A percentile compares a stretch with the other conserved stretches of the same genome.
phyloP scores from a whole-genome alignment of 2,888 invertebrate genomes.

The Athalia rosae region DNA sequence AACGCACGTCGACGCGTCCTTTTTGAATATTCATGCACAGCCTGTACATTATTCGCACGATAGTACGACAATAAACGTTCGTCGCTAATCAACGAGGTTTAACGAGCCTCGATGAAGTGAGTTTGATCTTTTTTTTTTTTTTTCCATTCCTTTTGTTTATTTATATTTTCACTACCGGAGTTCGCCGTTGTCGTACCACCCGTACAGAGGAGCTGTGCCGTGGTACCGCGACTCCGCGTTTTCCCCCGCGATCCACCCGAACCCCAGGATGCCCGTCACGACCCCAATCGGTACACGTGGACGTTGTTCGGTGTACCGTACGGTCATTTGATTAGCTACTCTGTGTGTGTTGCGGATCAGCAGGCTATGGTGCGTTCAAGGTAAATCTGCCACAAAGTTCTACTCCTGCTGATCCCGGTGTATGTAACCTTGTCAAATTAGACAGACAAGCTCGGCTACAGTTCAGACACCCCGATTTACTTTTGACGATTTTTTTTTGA shows the following conservation, averaged over 20 bases:
- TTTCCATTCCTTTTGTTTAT: not conserved
- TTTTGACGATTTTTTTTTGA: too few relatives aligned
- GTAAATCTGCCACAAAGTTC: constrained; percentile 37
- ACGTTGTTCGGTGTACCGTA: constrained; percentile 28
- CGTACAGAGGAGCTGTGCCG: not conserved
- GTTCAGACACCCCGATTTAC: too few relatives aligned
- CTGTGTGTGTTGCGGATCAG: constrained; percentile 25
- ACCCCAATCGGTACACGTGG: constrained; percentile 34
- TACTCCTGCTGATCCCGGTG: not conserved
- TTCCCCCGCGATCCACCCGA: not conserved
- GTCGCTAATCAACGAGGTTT: too few relatives aligned
- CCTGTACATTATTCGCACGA: too few relatives aligned
- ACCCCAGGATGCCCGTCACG: constrained; percentile 3
- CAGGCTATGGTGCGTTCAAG: constrained; percentile 27
- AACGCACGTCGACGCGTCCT: too few relatives aligned
- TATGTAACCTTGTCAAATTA: constrained; percentile 3
- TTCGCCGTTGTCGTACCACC: not conserved
- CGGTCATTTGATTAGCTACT: constrained; percentile 33
- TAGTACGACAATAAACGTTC: too few relatives aligned
- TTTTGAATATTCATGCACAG: too few relatives aligned
- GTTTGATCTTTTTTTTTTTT: too few relatives aligned
- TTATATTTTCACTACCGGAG: not conserved
- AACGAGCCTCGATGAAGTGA: too few relatives aligned
- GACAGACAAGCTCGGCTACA: not conserved
- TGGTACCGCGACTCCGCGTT: not conserved